phyloP scores from a whole-genome alignment of 64 coral and sea anemone species.

The Montipora sp. region DNA sequence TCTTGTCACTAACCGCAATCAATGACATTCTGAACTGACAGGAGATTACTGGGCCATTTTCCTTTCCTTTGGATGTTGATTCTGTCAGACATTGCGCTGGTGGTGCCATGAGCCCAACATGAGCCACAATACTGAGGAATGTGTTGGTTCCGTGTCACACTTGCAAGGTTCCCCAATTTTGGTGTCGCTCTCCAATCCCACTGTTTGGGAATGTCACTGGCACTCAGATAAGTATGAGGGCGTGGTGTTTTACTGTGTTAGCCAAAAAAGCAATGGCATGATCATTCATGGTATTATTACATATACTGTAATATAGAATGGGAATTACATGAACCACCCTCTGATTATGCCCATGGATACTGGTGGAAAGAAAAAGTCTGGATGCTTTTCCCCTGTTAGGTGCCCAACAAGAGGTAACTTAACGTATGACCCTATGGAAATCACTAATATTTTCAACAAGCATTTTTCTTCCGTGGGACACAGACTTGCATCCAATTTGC shows the following conservation, averaged over 20 bases:
- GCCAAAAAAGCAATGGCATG: not conserved
- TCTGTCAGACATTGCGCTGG: constrained; percentile 94
- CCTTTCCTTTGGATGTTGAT: constrained; percentile 94
- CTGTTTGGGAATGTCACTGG: constrained; percentile 59
- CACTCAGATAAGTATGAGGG: constrained; percentile 86
- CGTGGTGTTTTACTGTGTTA: constrained; percentile 67
- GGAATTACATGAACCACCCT: too few species aligned
- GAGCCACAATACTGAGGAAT: constrained; percentile 99
- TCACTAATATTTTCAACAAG: too few species aligned
- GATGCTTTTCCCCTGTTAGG: too few species aligned
- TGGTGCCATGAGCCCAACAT: constrained; percentile 95
- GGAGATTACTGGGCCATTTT: constrained; percentile 86
- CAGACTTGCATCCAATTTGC: too few species aligned
- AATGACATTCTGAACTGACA: constrained; percentile 96
- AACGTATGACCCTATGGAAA: too few species aligned
- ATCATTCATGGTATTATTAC: too few species aligned
- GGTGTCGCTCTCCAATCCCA: constrained; percentile 87
- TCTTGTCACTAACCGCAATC: constrained; percentile 82
- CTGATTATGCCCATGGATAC: too few species aligned
- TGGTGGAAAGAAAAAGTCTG: too few species aligned
- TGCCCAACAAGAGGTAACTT: too few species aligned
- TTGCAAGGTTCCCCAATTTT: constrained; percentile 86
- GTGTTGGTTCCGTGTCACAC: constrained; percentile 94
- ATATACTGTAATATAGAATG: too few species aligned
- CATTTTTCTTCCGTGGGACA: too few species aligned